Base-by-base conservation (phyloP, 2,797 vertebrate species). In the Rhinogobio ventralis region DNA sequence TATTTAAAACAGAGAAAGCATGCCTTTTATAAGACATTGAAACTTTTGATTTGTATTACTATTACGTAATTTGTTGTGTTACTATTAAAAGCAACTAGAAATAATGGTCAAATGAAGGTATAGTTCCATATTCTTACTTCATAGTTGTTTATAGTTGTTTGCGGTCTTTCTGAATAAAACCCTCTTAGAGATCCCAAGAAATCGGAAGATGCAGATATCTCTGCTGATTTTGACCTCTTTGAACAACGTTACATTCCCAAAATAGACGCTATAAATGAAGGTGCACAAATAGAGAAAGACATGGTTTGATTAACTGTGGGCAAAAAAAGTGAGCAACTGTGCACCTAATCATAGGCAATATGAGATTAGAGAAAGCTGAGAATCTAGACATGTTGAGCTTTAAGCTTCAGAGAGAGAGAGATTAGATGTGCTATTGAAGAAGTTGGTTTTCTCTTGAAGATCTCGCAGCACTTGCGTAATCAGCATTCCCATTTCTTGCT, bases 21-120 rank as follows among this genome's bases (percentile, higher is more conserved):
- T 90, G 88, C 78, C 86, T 89, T 89, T 89, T 87, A 74, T 88
- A 87, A 89, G 39, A 86, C 82, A 79, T 82, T 67, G 46, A 55
- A 85, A 85, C 55, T 45, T 74, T 86, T 87, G 14, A 79, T 85
- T 85, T 85, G n/a, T 57, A 62, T 68, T 79, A 69, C 51, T 84
- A 71, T 62, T 72, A 72, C 64, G 76, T 72, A n/a, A 79, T 79
- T 79, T 69, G 55, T 74, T 84, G 67, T 85, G 83, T 79, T 85
- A 62, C 73, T 78, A 60, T 45, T 79, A 60, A 69, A 83, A 51
- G 42, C 46, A 83, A 69, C 36, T 77, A 79, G 75, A 77, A 84
- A 45, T 60, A 84, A 46, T 77, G 20, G 28, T 79, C 67, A 85
- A 36, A 55, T 49, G 64, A 77, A 67, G 55, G 42, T 79, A 23